A percentile compares a stretch with the other conserved stretches of the same genome.
Conservation (phyloP, 2,888 invertebrate genomes). For the Margaritifera margaritifera region DNA sequence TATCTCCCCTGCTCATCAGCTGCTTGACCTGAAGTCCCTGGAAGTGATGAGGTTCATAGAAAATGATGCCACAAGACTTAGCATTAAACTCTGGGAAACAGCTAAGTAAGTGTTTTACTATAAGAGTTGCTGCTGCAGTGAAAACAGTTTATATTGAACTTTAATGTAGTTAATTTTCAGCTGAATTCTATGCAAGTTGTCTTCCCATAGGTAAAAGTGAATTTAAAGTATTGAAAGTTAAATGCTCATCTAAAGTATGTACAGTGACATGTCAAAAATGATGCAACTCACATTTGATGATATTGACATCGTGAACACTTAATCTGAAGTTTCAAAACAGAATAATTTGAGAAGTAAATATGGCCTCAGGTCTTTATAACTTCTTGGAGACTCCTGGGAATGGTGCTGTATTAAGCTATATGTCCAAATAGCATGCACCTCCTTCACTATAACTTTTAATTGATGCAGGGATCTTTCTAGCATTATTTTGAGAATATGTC, state of each 20-base stretch:
- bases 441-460: no score
- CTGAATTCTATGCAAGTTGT: neutral
- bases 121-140: neutral
- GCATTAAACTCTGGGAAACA: slow-evolving; percentile 74
- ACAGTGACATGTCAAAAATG: no score
- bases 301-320: no score
- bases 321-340: no score
- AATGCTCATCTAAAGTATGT: neutral
- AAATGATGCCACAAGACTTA: slow-evolving; percentile 69
- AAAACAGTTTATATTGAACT: neutral
- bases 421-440: no score
- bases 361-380: no score
- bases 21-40: slow-evolving; percentile 65
- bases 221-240: neutral
- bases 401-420: no score
- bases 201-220: neutral
- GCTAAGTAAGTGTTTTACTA: slow-evolving; percentile 61
- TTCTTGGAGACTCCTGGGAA: no score
- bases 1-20: slow-evolving; percentile 66
- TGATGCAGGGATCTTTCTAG: no score
- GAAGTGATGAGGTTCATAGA: slow-evolving; percentile 72
- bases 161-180: slow-evolving; percentile 1
- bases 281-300: no score
- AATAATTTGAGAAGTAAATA: no score
- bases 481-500: no score